phyloP scores from a whole-genome alignment of 2,888 invertebrate genomes.

The Cerceris rybyensis region DNA sequence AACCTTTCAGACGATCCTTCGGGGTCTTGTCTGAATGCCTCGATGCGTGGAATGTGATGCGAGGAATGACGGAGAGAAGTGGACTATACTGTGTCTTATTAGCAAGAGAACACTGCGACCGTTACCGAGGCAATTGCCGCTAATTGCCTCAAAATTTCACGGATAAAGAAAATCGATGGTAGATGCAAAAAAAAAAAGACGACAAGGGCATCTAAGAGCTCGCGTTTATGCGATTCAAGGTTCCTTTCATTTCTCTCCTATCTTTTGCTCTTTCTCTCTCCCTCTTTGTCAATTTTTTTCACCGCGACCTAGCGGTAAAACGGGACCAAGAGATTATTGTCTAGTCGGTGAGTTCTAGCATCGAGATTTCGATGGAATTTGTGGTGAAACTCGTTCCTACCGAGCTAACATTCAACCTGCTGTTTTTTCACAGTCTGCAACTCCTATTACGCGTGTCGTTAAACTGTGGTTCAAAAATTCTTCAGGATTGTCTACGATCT shows the following conservation, averaged over 20 bases:
- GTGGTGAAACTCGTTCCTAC: no score
- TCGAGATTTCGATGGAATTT: no score
- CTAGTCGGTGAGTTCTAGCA: no score
- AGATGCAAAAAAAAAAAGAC: background rate
- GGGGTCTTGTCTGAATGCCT: slow-evolving; percentile 34
- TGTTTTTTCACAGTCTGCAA: no score
- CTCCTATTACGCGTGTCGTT: no score
- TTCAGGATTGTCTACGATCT: no score
- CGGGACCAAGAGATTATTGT: no score
- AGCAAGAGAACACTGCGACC: background rate
- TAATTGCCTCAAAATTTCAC: slow-evolving; percentile 31
- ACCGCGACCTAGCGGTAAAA: no score
- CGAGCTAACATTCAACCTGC: no score
- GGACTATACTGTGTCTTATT: slow-evolving; percentile 24
- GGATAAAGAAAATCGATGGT: slow-evolving; percentile 13
- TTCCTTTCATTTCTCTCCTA: background rate
- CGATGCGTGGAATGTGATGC: slow-evolving; percentile 29
- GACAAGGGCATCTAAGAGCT: background rate
- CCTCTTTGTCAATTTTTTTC: no score
- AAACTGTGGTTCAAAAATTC: no score
- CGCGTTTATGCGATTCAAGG: slow-evolving; percentile 7
- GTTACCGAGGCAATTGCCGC: slow-evolving; percentile 4
- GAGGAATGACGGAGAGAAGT: slow-evolving; percentile 23
- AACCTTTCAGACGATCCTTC: slow-evolving; percentile 16
- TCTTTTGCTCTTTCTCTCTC: background rate